A percentile compares a stretch with the other conserved stretches of the same genome.
These are phyloP conservation scores for Lepus americanus DNA, from an alignment of 2,113 vertebrate genomes.

Conservation along the genomic window DNA sequence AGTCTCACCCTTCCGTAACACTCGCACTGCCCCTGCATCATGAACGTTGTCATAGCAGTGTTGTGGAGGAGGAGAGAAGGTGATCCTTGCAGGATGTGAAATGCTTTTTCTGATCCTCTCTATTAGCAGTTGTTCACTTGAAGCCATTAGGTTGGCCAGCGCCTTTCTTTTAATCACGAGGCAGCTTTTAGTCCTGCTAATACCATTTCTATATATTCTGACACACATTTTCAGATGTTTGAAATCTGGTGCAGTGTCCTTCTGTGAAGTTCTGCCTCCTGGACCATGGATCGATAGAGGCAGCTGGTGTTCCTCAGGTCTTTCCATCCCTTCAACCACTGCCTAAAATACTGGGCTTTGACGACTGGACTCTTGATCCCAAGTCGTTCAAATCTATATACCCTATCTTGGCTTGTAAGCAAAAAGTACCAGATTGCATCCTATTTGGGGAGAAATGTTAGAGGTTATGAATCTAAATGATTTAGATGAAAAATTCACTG, in stretches of 20 bases:
- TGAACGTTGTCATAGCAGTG: neutral
- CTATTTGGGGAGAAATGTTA: neutral
- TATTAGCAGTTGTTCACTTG: constrained; percentile 29
- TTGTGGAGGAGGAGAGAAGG: neutral
- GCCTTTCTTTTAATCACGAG: constrained; percentile 60
- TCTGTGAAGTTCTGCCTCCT: neutral
- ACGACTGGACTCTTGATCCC: neutral
- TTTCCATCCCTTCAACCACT: neutral
- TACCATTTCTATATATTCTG: constrained; percentile 6
- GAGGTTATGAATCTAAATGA: constrained; percentile 16
- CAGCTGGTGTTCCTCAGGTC: neutral
- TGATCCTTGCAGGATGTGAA: neutral
- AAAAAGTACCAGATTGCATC: constrained; percentile 31
- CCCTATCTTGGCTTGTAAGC: neutral
- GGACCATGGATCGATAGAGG: neutral
- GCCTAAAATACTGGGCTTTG: neutral
- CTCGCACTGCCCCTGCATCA: neutral
- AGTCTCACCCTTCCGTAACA: neutral
- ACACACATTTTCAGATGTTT: constrained; percentile 41
- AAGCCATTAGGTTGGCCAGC: neutral
- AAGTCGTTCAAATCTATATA: neutral
- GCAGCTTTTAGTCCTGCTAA: constrained; percentile 50
- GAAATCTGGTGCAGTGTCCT: neutral
- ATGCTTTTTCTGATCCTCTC: constrained; percentile 44
- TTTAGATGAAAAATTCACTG: neutral